phyloP scores from a whole-genome alignment of 2,113 vertebrate genomes.

The Mionectes macconnelli region DNA sequence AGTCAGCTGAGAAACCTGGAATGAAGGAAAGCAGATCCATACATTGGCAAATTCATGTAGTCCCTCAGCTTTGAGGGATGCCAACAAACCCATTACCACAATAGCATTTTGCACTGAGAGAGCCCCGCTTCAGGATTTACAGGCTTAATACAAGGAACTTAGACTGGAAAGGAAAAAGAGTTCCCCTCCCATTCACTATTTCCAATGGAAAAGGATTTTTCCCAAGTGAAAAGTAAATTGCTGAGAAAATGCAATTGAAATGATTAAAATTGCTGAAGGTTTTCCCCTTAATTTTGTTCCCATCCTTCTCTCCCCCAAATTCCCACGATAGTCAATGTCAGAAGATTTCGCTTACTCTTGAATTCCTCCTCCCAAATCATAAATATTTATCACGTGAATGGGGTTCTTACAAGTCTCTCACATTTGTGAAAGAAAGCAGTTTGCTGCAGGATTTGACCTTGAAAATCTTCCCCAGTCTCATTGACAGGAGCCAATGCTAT shows the following conservation, averaged over 20 bases:
- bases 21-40: constrained; percentile 67
- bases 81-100: constrained; percentile 67
- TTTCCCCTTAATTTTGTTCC: constrained; percentile 37
- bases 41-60: constrained; percentile 13
- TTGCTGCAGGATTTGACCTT: constrained; percentile 59
- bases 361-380: constrained; percentile 44
- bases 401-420: constrained; percentile 42
- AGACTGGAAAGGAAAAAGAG: constrained; percentile 6
- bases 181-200: constrained; percentile 3
- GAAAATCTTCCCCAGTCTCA: constrained; percentile 55
- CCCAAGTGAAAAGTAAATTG: constrained; percentile 68
- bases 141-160: constrained; percentile 51
- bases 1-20: constrained; percentile 57
- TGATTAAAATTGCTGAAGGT: constrained; percentile 57
- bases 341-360: constrained; percentile 36
- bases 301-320: background rate
- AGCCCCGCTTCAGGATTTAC: constrained; percentile 46
- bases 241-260: constrained; percentile 62
- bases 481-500: constrained; percentile 43
- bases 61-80: constrained; percentile 62
- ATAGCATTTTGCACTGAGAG: background rate
- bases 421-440: constrained; percentile 51
- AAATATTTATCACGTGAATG: constrained; percentile 65
- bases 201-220: constrained; percentile 49
- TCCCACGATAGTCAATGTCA: constrained; percentile 48